phyloP scores from a whole-genome alignment of 2,113 vertebrate species.

The Hemichromis elongatus region DNA sequence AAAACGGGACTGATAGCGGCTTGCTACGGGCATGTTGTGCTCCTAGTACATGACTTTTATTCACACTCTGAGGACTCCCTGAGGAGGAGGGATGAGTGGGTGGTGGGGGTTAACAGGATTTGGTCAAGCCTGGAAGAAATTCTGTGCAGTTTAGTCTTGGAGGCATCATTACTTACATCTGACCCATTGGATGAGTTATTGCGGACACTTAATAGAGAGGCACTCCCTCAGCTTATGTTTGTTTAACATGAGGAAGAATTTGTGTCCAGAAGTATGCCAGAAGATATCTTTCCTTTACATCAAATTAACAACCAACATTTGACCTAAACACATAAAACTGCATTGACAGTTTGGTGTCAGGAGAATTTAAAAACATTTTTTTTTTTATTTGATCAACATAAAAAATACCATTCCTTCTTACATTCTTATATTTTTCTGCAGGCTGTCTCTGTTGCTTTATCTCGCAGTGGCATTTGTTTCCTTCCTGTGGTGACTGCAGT shows the following conservation, averaged over 20 bases:
- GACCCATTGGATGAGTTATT: slow-evolving; percentile 15
- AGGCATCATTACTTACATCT: neutral
- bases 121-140: neutral
- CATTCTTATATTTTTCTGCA: neutral
- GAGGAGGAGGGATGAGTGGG: neutral
- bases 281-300: neutral
- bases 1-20: slow-evolving; percentile 1
- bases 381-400: neutral
- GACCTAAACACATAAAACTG: neutral
- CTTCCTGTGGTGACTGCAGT: neutral
- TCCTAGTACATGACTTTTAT: slow-evolving; percentile 20
- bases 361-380: neutral
- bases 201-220: neutral
- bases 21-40: neutral
- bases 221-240: slow-evolving; percentile 4
- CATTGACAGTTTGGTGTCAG: neutral
- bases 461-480: neutral
- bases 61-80: slow-evolving; percentile 22
- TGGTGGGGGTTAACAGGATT: neutral
- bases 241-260: neutral
- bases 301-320: neutral
- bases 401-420: neutral
- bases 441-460: neutral
- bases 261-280: neutral
- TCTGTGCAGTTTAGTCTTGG: neutral